Evolutionary conservation across 2,797 vertebrate genomes (phyloP), one percentile per base, ranked within the genome.

Genomic region (Tragelaphus eurycerus): DNA sequence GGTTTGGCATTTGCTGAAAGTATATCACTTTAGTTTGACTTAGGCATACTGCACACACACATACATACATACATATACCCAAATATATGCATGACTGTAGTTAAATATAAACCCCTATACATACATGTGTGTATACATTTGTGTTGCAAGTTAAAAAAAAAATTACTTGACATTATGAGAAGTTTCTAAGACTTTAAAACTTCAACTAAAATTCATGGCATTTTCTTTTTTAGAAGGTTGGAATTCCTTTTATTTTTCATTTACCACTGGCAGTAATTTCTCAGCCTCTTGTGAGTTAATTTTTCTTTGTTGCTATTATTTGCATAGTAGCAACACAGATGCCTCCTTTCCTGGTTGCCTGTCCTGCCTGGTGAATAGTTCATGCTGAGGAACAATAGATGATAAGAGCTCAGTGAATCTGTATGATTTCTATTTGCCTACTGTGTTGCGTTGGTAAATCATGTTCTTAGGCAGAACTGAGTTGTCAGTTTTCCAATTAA

Each of bases 1-100:
- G 21, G 17, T 92, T 97, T 97, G 31, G 55, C n/a, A 48, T 90
- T 93, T 93, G 92, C 55, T 93, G 38, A 83, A 79, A 96, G 74
- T 86, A 55, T 79, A 54, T 92, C 25, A 29, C 15, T 92, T 6
- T 82, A 38, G 13, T 93, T 88, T 94, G 54, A 86, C 23, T 60
- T 62, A 71, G 13, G 79, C 31, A 64, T 13, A 38, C 7, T 13
- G n/a, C 7, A 46, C 21, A 46, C 21, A 38, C 21, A 48, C 43
- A 54, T 10, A 46, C 23, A 23, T 12, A 38, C 34, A 57, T 38
- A 46, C 11, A n/a, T n/a, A n/a, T 19, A 81, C 11, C 34, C 4
- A 62, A 62, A 55, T 43, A 81, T 46, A 46, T 46, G 38, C 15
- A 16, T 67, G 23, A n/a, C 23, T 83, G 23, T 60, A 85, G 34